A percentile compares a stretch with the other conserved stretches of the same genome.
phyloP scores from a whole-genome alignment of 2,797 vertebrate genomes.

The Trematomus bernacchii region DNA sequence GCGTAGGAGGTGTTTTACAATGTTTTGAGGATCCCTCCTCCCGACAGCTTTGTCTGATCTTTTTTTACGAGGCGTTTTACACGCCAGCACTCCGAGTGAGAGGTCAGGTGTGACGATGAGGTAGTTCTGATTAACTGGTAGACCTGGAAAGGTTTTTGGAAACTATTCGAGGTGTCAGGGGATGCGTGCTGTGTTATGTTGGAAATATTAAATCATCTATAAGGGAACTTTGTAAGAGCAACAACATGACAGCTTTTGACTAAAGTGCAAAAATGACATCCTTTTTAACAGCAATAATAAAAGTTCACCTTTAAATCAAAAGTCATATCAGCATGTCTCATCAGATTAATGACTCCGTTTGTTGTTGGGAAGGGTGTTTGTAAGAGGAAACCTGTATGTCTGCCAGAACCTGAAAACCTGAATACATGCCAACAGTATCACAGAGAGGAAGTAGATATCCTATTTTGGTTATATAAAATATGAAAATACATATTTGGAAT shows the following conservation, averaged over 20 bases:
- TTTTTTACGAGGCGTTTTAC: slow-evolving; percentile 73
- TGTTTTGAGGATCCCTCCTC: slow-evolving; percentile 44
- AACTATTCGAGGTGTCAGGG: slow-evolving; percentile 6
- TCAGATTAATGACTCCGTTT: slow-evolving; percentile 13
- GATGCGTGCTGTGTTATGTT: slow-evolving; percentile 11
- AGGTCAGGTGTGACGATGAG: slow-evolving; percentile 62
- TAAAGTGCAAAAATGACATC: background rate
- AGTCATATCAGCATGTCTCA: slow-evolving; percentile 10
- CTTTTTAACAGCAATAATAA: slow-evolving; percentile 9
- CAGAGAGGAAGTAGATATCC: background rate
- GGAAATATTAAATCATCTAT: slow-evolving; percentile 23
- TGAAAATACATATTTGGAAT: slow-evolving; percentile 12
- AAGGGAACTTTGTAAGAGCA: slow-evolving; percentile 22
- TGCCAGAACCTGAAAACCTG: slow-evolving; percentile 5
- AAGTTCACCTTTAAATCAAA: slow-evolving; percentile 24
- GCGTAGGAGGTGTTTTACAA: slow-evolving; percentile 34
- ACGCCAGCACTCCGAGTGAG: slow-evolving; percentile 36
- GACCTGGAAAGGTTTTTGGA: slow-evolving; percentile 39
- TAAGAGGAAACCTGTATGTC: slow-evolving; percentile 18
- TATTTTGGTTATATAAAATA: slow-evolving; percentile 9
- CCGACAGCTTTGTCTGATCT: slow-evolving; percentile 65
- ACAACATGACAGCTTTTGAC: slow-evolving; percentile 8
- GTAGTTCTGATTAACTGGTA: slow-evolving; percentile 54
- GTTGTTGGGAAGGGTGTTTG: slow-evolving; percentile 17
- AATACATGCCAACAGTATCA: background rate